These are phyloP conservation scores for Bruchidius siliquastri DNA, from an alignment of 2,888 invertebrate species.

Conservation along the genomic window DNA sequence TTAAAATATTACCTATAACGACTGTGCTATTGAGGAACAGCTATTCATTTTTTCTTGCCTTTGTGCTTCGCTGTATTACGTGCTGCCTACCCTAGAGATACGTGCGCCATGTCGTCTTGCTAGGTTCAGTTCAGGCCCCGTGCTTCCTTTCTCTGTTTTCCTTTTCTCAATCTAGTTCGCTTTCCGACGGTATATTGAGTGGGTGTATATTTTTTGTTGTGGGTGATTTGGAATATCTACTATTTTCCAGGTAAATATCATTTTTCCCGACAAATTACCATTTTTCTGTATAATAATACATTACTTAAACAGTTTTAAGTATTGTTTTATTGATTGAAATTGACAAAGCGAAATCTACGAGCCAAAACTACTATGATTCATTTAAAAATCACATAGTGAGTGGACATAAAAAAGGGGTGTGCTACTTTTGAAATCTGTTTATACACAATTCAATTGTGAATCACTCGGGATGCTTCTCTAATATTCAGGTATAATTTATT, in stretches of 20 bases:
- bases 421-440: constrained; percentile 6
- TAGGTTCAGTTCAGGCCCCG: background rate
- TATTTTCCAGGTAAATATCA: constrained; percentile 30
- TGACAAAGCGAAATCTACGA: constrained; percentile 1
- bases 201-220: constrained; percentile 35
- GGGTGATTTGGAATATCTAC: constrained; percentile 33
- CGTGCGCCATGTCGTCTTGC: constrained; percentile 13
- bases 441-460: background rate
- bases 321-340: constrained; percentile 10
- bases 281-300: background rate
- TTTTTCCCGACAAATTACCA: background rate
- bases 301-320: background rate
- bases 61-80: constrained; percentile 5
- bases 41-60: too few species aligned
- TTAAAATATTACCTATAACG: background rate
- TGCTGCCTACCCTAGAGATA: constrained; percentile 13
- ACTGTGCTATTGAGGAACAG: background rate
- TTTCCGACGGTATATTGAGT: constrained; percentile 32
- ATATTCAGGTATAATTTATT: background rate
- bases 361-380: constrained; percentile 6
- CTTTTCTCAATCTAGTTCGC: constrained; percentile 5
- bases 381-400: constrained; percentile 4
- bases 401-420: constrained; percentile 11
- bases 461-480: background rate
- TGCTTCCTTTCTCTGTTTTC: constrained; percentile 24